Conservation (phyloP, 2,888 invertebrate genomes). For the Cepaea hortensis region DNA sequence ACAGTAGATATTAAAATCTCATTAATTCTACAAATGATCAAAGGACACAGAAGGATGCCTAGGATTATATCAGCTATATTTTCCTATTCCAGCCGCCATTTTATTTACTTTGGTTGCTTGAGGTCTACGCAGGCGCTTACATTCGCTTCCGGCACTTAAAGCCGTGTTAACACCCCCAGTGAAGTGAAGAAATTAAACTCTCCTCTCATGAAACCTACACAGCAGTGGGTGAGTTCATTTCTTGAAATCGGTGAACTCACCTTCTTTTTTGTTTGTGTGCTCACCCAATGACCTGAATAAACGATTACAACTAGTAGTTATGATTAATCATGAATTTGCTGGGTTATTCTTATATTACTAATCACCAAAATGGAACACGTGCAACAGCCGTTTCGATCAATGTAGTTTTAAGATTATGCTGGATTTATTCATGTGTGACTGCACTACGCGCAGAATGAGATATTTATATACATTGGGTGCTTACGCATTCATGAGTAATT, state of each 20-base stretch:
- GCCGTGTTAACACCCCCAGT: background rate
- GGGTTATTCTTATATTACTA: constrained; percentile 15
- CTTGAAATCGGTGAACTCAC: constrained; percentile 2
- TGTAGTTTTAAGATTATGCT: background rate
- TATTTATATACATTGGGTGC: constrained; percentile 20
- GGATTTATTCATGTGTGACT: background rate
- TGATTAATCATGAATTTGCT: constrained; percentile 34
- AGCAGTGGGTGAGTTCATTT: constrained; percentile 8
- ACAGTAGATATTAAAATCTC: constrained; percentile 39
- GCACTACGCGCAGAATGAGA: background rate
- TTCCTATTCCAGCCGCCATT: constrained; percentile 64
- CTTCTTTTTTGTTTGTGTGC: background rate
- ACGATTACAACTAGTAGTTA: background rate
- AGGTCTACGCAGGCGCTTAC: constrained; percentile 67
- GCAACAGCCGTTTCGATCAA: too few species aligned
- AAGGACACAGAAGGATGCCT: constrained; percentile 60
- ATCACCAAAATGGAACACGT: background rate
- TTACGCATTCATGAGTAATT: constrained; percentile 19
- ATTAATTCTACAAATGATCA: constrained; percentile 46
- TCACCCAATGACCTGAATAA: background rate
- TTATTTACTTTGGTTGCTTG: constrained; percentile 70
- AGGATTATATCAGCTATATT: constrained; percentile 58
- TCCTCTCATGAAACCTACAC: background rate
- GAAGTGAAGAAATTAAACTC: background rate
- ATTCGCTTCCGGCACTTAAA: constrained; percentile 33